Base-by-base conservation (phyloP, 2,797 vertebrate genomes). In the Tapirus indicus region DNA sequence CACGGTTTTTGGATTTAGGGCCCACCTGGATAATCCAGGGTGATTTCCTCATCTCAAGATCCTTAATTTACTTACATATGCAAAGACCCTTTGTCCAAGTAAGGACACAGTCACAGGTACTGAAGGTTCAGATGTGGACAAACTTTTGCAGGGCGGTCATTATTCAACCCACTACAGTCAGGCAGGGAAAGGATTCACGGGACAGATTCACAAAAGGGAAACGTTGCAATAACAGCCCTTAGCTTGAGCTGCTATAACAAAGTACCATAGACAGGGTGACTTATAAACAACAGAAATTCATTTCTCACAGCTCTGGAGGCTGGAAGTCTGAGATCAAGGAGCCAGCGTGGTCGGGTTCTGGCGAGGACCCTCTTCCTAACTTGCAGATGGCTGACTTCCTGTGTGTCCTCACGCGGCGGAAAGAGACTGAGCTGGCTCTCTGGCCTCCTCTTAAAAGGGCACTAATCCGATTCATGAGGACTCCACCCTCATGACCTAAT, bases 151-250 rank as follows among this genome's bases (percentile, higher is more conserved):
- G 52, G 14, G 18, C 38, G 25, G 0, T n/a, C 18, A 3, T 8
- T 4, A 2, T 21, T 21, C 11, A 38, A 32, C 49, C 52, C 49
- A 8, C 1, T 2, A 1, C 5, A 1, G 35, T 8, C 52, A 18
- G 54, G 54, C 78, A 32, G 56, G 18, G 56, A 5, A 38, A 9
- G 32, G 23, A 5, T 13, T 1, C 6, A 10, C 11, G 49, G 7
- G 9, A 2, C 58, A 17, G 44, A 12, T 52, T 52, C 29, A 41
- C 25, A 16, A 3, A 62, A 12, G 13, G 68, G n/a, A 2, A 18
- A 10, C 6, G 10, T 14, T 1, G 12, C 18, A 0, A 2, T 1
- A 1, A 6, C 13, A 6, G 58, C 10, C 18, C 66, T 38, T 6
- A 21, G 64, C 14, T 7, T 2, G 1, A 38, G 38, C 68, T 8